Base-by-base conservation (phyloP, 2,888 invertebrate genomes). In the Amiota minor region DNA sequence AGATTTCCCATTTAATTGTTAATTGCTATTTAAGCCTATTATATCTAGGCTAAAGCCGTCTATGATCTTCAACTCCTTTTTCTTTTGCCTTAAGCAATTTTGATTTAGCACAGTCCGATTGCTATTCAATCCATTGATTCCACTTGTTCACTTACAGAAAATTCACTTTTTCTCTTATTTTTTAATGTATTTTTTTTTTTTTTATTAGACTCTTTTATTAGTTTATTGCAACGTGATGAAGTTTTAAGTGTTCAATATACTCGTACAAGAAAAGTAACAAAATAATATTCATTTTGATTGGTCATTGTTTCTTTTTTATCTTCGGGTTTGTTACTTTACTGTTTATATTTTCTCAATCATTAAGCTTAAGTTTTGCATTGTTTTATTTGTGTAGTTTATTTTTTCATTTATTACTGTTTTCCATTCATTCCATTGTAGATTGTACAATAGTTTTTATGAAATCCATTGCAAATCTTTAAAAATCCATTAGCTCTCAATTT, bases 391-490 rank as follows among this genome's bases (percentile, higher is more conserved):
- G 10, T 53, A n/a, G 53, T 4, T 4, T 50, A 23, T 23, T 2
- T 23, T 23, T 23, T 23, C 3, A 1, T 35, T 35, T 35, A 35
- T 3, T 3, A 35, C 6, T 35, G n/a, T 35, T 35, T 35, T 4
- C 35, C 35, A 35, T 6, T 35, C 35, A 35, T 35, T 35, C 35
- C 35, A 35, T 35, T 35, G n/a, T n/a, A n/a, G n/a, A n/a, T n/a
- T n/a, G n/a, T n/a, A n/a, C n/a, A n/a, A n/a, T 35, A 35, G 35
- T 35, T 35, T 72, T 72, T 71, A 75, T 78, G 73, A 77, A 74
- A 79, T 79, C 79, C 76, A 76, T 78, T 79, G 75, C 78, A 53
- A 53, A 53, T 18, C 64, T 64, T 14, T 64, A 35, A 64, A 64
- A 64, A 64, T 9, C 64, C 45, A 64, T 64, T 64, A 64, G 35